Evolutionary conservation across 2,888 invertebrate species (phyloP).

Genomic region (Chouioia cunea): DNA sequence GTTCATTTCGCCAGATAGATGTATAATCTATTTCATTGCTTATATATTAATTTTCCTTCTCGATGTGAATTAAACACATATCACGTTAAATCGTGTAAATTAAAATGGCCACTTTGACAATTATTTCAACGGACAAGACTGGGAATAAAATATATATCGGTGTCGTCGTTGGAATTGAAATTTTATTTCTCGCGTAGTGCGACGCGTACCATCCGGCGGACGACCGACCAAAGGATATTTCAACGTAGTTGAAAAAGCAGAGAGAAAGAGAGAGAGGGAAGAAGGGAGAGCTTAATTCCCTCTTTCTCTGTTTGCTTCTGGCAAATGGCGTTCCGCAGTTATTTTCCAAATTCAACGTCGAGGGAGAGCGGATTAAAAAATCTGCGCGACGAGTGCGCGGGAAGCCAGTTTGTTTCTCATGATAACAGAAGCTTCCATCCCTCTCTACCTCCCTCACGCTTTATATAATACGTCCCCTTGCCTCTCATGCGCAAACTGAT

Average conservation of each 20-base stretch:
- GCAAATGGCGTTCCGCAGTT: conserved; percentile 71
- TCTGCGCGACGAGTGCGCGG: no score
- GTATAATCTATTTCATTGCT: no score
- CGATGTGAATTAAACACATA: no score
- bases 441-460: conserved; percentile 50
- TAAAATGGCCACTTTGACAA: no score
- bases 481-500: conserved; percentile 68
- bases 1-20: no score
- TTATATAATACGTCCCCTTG: conserved; percentile 51
- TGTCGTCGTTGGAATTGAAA: no score
- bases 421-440: conserved; percentile 61
- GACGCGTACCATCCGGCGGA: no score
- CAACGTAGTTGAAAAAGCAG: conserved; percentile 42
- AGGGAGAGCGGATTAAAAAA: conserved; percentile 68
- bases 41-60: no score
- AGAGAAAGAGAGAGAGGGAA: conserved; percentile 27
- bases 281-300: conserved; percentile 39
- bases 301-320: conserved; percentile 67
- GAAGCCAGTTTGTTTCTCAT: conserved; percentile 70
- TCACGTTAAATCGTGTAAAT: no score
- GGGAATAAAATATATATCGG: no score
- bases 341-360: conserved; percentile 68
- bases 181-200: no score
- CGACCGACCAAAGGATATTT: conserved; percentile 9
- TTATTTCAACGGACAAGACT: no score